Evolutionary conservation across 2,888 invertebrate genomes (phyloP), one percentile per base, ranked within the genome.

Genomic region (Bursaphelenchus okinawaensis): DNA sequence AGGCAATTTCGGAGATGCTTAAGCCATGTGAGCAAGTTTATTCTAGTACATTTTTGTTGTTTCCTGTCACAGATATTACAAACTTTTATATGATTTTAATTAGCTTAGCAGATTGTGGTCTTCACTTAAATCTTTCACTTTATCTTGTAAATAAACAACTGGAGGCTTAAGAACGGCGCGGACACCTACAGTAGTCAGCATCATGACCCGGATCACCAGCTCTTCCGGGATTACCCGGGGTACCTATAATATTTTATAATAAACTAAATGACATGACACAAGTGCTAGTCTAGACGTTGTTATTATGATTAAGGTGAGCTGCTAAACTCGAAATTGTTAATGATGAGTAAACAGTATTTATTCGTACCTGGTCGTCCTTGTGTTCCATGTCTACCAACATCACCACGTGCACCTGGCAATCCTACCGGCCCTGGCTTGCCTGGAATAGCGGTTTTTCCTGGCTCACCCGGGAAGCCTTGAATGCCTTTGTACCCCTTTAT

Each of bases 131-230:
- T 61, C 26, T 22, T 60, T 59, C 31, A 61, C 9, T 26, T 56
- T 56, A 6, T 54, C 28, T 56, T 56, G 16, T 29, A 26, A 20
- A 22, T 26, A 50, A 56, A 56, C 31, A 56, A n/a, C 26, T 50
- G 7, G 31, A 50, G 50, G 26, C 56, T 40, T 23, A 26, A 26
- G 31, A 29, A 23, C 56, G 7, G 3, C 56, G 56, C 16, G 66
- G 66, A 22, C 66, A 65, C 19, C 66, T 40, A 28, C 66, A 65
- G 12, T 65, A 65, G 19, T 40, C 52, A 22, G 27, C 64, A 28
- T 66, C 57, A 16, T 40, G n/a, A 9, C 67, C 67, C 19, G 67
- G 68, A n/a, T 67, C 67, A 31, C 67, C 67, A 23, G 52, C 56
- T 12, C 58, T 29, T 16, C 67, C 67, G 4, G 52, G 26, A n/a